These are phyloP conservation scores for Rhagonycha lutea DNA, from an alignment of 2,888 invertebrate species.

Conservation along the genomic window DNA sequence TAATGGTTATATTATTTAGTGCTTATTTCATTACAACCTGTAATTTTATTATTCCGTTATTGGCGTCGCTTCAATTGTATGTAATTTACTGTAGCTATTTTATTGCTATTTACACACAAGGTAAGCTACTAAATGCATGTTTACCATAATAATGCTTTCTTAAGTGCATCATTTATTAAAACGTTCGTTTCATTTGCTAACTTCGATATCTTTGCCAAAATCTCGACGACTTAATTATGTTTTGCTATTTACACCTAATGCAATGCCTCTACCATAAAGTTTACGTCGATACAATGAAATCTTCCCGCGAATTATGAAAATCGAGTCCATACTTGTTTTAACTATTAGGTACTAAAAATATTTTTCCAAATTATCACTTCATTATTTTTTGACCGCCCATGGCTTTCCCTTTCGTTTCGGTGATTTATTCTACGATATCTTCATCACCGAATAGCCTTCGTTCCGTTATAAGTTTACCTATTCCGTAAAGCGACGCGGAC, in stretches of 20 bases:
- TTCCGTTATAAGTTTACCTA: neutral
- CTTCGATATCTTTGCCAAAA: constrained; percentile 2
- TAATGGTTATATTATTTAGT: constrained; percentile 50
- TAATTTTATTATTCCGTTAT: constrained; percentile 35
- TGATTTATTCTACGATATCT: neutral
- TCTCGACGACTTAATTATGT: neutral
- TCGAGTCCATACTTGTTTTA: neutral
- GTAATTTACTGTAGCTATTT: constrained; percentile 24
- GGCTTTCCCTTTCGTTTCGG: neutral
- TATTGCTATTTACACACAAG: constrained; percentile 22
- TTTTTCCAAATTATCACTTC: neutral
- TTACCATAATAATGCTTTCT: constrained; percentile 22
- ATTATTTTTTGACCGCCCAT: neutral
- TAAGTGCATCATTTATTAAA: neutral
- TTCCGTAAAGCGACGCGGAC: neutral
- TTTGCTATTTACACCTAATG: neutral
- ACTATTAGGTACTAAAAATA: neutral
- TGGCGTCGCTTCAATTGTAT: constrained; percentile 24
- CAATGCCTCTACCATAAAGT: neutral
- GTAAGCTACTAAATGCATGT: constrained; percentile 20
- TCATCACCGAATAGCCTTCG: neutral
- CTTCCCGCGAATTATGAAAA: neutral
- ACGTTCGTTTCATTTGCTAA: constrained; percentile 6
- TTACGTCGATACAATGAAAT: neutral
- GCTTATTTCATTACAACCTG: constrained; percentile 42